Evolutionary conservation across 1,140 invertebrate genomes (phyloP), one percentile per base, ranked within the genome.

Genomic region (Neotoxoptera formosana): DNA sequence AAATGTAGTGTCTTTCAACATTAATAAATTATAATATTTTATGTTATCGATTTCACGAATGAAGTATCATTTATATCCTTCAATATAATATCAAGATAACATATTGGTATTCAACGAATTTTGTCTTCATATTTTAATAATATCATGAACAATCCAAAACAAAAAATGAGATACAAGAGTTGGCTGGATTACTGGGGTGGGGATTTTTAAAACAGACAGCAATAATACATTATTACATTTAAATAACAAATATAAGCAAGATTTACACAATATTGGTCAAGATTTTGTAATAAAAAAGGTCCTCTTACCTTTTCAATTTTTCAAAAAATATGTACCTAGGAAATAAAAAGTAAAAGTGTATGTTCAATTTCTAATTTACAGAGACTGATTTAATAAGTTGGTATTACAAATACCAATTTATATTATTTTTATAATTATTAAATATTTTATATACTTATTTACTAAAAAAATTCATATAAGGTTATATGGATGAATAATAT

Each of bases 21-120:
- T 84, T 84, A 45, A 84, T 84, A 84, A 84, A 84, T 84, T 45
- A 84, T 84, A 23, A 84, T 84, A 84, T 84, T 84, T 84, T 45
- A 45, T 45, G 9, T 84, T 84, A 41, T 41, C 9, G 36, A 84
- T 41, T 30, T 45, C 36, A 84, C 14, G 14, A 84, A 84, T 45
- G 23, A 84, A 84, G 8, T 84, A 41, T 45, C 4, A 84, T 41
- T 84, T 84, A n/a, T 76, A 76, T 76, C 30, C 60, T 41, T 84
- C 21, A 41, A 25, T 45, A 84, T 84, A 84, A 84, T 84, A 84
- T 41, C 36, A 84, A 84, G 36, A 76, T 76, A 76, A 76, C 60
- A 76, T 76, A 76, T 76, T 76, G 30, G 6, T 76, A n/a, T 23
- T 84, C 83, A 25, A 84, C 41, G 36, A 84, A 45, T 84, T 84